Base-by-base conservation (phyloP, 1,140 invertebrate species). In the Oncopodura yosiiana region DNA sequence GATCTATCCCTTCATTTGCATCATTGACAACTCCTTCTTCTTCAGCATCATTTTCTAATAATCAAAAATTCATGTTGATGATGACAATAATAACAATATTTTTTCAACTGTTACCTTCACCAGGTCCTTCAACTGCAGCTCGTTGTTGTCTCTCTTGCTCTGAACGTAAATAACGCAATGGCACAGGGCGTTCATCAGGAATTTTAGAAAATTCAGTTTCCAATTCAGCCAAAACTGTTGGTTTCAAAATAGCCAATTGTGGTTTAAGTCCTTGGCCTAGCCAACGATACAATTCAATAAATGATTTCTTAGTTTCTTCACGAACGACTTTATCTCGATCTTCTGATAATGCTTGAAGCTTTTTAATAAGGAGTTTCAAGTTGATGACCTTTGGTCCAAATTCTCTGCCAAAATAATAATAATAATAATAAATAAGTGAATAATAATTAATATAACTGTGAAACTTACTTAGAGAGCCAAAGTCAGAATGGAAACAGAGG, bases 211-310 rank as follows among this genome's bases (percentile, higher is more conserved):
- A 96, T 68, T 94, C 88, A 14, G 81, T 77, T 65, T 94, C 84
- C 8, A 98, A 68, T 71, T 96, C 93, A 48, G 85, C 78, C 18
- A 94, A 72, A 69, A 79, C 85, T 2, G 95, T 82, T 9, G 91
- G 85, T 69, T 96, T 94, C 8, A 97, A 72, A 48, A 79, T 78
- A 18, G 80, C 77, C 43, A 96, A 78, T 65, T 94, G 90, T 16
- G 88, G 81, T 70, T 91, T 89, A 41, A 94, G 75, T 11, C 86
- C 85, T 37, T 79, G 75, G 3, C 90, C 88, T 59, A 94, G 82
- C 91, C 91, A 95, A 58, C 85, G 81, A 72, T 89, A 94, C 66
- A 95, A 85, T 73, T 97, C 93, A 56, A 95, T 75, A 14, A 87
- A 81, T 64, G 97, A 72, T 32, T 78, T 74, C 70, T 95, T 94